phyloP scores from a whole-genome alignment of 1,140 invertebrate genomes.

The Polyergus mexicanus region DNA sequence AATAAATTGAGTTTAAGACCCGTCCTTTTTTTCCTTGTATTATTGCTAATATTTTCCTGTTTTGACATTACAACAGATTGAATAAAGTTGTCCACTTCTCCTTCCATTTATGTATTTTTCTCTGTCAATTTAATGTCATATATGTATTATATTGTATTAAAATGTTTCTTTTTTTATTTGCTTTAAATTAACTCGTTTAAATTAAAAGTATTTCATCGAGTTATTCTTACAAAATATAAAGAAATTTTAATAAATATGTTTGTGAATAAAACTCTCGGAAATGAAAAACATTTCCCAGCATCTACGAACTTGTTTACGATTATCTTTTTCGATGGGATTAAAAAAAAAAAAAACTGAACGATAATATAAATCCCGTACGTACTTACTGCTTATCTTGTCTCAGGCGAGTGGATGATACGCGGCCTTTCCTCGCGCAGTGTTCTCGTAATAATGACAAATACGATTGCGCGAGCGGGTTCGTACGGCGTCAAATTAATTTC shows the following conservation, averaged over 20 bases:
- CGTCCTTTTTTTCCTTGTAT: conserved; percentile 29
- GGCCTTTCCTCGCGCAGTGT: not conserved
- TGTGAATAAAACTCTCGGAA: not conserved
- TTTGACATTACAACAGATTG: conserved; percentile 29
- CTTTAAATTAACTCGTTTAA: not conserved
- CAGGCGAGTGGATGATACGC: not conserved
- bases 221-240: not conserved
- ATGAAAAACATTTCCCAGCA: not conserved
- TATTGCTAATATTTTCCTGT: conserved; percentile 35
- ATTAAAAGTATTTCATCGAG: not conserved
- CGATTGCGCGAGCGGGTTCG: not conserved
- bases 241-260: not conserved
- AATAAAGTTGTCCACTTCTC: not conserved
- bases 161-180: not conserved
- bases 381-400: conserved; percentile 28
- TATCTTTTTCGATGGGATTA: conserved; percentile 17
- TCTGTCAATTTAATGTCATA: not conserved
- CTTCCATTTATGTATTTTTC: conserved; percentile 21
- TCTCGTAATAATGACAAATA: conserved; percentile 26
- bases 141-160: too few species aligned
- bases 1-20: conserved; percentile 55
- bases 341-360: not conserved
- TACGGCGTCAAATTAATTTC: conserved; percentile 49
- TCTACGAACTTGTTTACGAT: not conserved
- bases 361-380: conserved; percentile 16